Base-by-base conservation (phyloP, 2,888 invertebrate genomes). In the Cerceris ruficornis region DNA sequence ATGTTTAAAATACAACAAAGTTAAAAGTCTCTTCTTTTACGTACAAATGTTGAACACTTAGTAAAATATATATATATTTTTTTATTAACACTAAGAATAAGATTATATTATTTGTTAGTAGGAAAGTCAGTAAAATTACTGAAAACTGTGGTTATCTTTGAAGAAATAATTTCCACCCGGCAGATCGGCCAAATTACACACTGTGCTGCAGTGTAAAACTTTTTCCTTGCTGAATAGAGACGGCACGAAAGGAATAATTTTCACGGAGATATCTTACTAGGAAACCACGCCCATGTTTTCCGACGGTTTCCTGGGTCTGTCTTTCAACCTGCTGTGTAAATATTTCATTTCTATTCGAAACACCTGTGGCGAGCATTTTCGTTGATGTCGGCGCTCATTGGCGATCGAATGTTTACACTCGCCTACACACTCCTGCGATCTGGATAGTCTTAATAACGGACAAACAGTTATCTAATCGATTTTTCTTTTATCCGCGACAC, bases 301-400 rank as follows among this genome's bases (percentile, higher is more conserved):
- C 57, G 46, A 6, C 50, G 54, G 61, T 80, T 68, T 61, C 54
- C 15, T 43, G 57, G 28, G 52, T 62, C 59, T 61, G 67, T 73
- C 62, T 75, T 73, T 55, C 64, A 59, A 74, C 50, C 52, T 69
- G 49, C 49, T 54, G 69, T 49, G 74, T 73, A 77, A 72, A 83
- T 75, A 65, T 54, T 39, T 54, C 67, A 43, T 69, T 80, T 64
- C 60, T 74, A 81, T 77, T 62, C 77, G 62, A 79, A 72, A 81
- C 84, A 84, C 84, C 84, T 75, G 74, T 69, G 64, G 73, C 55
- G 80, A 61, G 42, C 66, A 69, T 65, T 68, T 72, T 75, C 64
- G 57, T 73, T 46, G 49, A 52, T 71, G 14, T 8, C 43, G 52
- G 8, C 71, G 68, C 59, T 17, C 64, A 55, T 46, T n/a, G 50